Conservation (phyloP, 92 coral and sea anemone genomes). For the Porites divaricata region DNA sequence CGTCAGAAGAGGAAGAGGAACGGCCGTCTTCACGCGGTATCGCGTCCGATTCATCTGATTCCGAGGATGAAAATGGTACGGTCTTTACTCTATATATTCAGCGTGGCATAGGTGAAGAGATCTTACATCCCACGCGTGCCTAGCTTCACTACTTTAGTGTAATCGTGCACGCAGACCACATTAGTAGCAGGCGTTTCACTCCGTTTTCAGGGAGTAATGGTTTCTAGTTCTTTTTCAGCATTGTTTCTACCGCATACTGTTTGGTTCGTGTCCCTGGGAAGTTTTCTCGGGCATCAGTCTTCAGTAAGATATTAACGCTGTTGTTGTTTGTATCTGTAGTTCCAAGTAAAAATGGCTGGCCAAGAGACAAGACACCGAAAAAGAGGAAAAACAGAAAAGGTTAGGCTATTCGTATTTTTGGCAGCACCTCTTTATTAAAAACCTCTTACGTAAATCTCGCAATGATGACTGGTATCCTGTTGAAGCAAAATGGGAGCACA, state of each 20-base stretch:
- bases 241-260: no score
- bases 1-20: conserved; percentile 90
- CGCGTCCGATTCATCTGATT: conserved; percentile 82
- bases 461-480: no score
- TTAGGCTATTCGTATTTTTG: background rate
- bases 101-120: background rate
- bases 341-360: conserved; percentile 62
- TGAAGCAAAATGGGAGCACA: no score
- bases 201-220: no score
- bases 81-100: background rate
- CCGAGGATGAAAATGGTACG: conserved; percentile 88
- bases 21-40: conserved; percentile 78
- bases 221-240: no score
- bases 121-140: no score
- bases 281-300: background rate
- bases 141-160: no score
- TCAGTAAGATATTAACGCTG: background rate
- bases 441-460: no score
- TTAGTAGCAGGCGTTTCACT: no score
- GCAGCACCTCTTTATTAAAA: background rate
- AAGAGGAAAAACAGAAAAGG: conserved; percentile 59
- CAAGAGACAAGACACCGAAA: conserved; percentile 51
- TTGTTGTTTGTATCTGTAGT: conserved; percentile 16
- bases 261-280: no score
- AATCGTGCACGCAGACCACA: no score